Conservation (phyloP, 1,140 invertebrate species). For the Nasonia giraulti region DNA sequence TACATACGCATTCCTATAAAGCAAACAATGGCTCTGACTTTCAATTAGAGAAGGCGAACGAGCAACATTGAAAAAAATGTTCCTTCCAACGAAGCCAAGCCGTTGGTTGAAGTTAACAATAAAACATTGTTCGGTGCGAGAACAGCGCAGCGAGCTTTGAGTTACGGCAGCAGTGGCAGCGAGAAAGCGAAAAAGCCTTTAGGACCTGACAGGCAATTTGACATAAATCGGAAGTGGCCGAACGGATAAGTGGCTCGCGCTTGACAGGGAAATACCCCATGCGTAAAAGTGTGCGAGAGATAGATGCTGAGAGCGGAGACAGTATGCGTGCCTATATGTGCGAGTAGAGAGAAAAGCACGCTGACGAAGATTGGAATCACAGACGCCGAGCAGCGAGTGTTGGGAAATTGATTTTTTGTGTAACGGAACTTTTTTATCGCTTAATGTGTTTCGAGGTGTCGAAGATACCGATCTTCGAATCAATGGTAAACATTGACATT, state of each 20-base stretch:
- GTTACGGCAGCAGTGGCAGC: background rate
- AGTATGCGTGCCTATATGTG: background rate
- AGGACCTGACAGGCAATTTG: conserved; percentile 40
- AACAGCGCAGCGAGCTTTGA: no score
- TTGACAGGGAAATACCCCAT: conserved; percentile 25
- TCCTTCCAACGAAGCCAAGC: background rate
- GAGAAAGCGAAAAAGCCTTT: conserved; percentile 29
- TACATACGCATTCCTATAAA: no score
- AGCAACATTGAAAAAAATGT: conserved; percentile 12
- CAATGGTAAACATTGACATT: background rate
- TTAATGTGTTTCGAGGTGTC: background rate
- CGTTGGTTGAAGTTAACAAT: background rate
- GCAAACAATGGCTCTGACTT: no score
- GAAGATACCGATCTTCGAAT: background rate
- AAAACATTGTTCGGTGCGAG: conserved; percentile 16
- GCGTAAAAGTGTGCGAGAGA: conserved; percentile 22
- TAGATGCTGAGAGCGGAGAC: background rate
- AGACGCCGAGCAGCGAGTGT: background rate
- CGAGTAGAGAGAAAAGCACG: conserved; percentile 5
- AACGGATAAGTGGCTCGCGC: conserved; percentile 22
- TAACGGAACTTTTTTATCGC: background rate
- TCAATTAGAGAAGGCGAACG: background rate
- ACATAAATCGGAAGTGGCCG: conserved; percentile 45
- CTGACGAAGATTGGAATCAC: background rate
- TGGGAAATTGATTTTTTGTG: background rate